Percentiles rank a stretch among this genome's conserved stretches.
phyloP scores from a whole-genome alignment of 1,140 invertebrate genomes.

The Nixonia krombeini region DNA sequence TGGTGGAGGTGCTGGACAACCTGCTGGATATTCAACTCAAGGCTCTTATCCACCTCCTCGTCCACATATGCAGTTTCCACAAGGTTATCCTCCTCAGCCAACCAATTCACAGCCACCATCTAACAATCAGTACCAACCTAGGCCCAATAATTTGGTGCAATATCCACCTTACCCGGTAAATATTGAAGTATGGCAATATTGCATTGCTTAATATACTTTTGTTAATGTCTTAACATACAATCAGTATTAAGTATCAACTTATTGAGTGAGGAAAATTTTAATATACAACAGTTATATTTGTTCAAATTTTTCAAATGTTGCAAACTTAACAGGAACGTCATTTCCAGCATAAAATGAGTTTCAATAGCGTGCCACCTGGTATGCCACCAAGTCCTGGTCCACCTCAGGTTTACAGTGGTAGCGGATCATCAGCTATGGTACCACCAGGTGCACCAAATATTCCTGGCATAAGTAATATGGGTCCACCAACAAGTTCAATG shows the following conservation, averaged over 20 bases:
- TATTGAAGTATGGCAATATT: too few species aligned
- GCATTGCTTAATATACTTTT: too few species aligned
- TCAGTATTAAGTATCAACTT: too few species aligned
- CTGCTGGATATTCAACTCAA: slow-evolving; percentile 64
- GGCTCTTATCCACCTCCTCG: slow-evolving; percentile 66
- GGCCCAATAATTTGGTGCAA: slow-evolving; percentile 69
- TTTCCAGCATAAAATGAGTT: slow-evolving; percentile 68
- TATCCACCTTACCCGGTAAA: slow-evolving; percentile 68
- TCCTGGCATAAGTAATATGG: slow-evolving; percentile 65
- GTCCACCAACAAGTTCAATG: slow-evolving; percentile 67
- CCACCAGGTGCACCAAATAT: slow-evolving; percentile 67
- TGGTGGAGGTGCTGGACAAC: slow-evolving; percentile 65
- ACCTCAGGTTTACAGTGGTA: slow-evolving; percentile 66
- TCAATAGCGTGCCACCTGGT: slow-evolving; percentile 64
- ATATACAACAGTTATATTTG: too few species aligned
- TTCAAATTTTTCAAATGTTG: too few species aligned
- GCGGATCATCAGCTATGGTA: slow-evolving; percentile 71
- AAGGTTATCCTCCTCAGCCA: slow-evolving; percentile 64
- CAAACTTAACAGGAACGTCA: too few species aligned
- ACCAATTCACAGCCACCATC: slow-evolving; percentile 65
- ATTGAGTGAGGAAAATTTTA: too few species aligned
- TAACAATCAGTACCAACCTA: slow-evolving; percentile 69
- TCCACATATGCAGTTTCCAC: slow-evolving; percentile 68
- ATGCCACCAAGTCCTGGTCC: slow-evolving; percentile 66
- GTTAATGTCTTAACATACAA: too few species aligned